Conservation (phyloP, 2,888 invertebrate species). For the Campopleginae sp. region DNA sequence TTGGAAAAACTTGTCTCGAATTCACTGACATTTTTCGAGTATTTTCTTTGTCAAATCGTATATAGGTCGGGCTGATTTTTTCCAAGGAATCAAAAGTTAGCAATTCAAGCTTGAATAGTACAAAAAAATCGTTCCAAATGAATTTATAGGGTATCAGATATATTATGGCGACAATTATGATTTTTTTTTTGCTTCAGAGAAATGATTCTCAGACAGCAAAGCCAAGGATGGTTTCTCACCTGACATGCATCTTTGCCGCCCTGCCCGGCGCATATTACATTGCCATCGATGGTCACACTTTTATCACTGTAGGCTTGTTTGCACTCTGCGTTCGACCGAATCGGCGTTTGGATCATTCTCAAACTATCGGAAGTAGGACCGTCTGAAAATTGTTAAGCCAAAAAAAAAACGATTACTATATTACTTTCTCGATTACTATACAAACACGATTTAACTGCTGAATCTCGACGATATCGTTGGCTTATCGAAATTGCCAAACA, state of each 20-base stretch:
- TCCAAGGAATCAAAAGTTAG: no score
- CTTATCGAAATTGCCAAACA: background rate
- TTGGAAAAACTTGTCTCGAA: no score
- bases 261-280: conserved; percentile 89
- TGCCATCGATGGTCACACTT: conserved; percentile 86
- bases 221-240: conserved; percentile 81
- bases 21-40: no score
- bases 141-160: background rate
- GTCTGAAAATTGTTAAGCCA: conserved; percentile 84
- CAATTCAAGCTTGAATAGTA: no score
- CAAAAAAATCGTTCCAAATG: background rate
- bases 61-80: no score
- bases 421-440: background rate
- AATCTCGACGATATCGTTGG: background rate
- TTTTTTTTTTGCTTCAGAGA: background rate
- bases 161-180: background rate
- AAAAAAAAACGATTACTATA: conserved; percentile 25
- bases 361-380: conserved; percentile 89
- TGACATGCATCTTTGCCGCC: conserved; percentile 91
- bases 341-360: conserved; percentile 89
- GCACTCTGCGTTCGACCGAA: conserved; percentile 88
- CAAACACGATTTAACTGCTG: background rate
- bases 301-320: conserved; percentile 86
- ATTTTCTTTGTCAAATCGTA: no score
- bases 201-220: background rate